Evolutionary conservation across 2,113 vertebrate species (phyloP), one percentile per base, ranked within the genome.

Genomic region (Delphinus delphis): DNA sequence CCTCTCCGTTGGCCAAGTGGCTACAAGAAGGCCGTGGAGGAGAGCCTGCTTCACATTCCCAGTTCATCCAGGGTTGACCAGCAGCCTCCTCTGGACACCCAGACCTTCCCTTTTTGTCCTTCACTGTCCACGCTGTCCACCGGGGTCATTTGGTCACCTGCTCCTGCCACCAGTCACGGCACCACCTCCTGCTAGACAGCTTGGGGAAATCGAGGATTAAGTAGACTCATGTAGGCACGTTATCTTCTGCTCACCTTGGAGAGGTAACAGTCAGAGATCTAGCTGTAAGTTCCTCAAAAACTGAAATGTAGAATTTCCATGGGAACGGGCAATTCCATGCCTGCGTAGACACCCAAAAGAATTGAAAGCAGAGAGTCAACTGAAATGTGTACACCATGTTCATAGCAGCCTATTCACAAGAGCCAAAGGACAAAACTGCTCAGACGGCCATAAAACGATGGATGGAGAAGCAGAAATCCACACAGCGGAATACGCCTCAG

Each of bases 221-320:
- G 13, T 0, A 44, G 21, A 26, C 17, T 15, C 5, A 0, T 0
- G 5, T 1, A 26, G 6, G 8, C 3, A 11, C 10, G 1, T 41
- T 5, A 26, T 44, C 8, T n/a, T 20, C 10, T 0, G 2, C 15
- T n/a, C 53, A 3, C 1, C 21, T n/a, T 8, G 65, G n/a, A 55
- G 4, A 20, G 1, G 4, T 13, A 13, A 31, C 15, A 9, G n/a
- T 23, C 53, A 5, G 38, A 25, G 2, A 10, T 87, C 84, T 8
- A 8, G 15, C 67, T 21, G 17, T 20, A 13, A 4, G 12, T 8
- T 14, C 25, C 17, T 41, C 25, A 1, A 5, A 38, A 8, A 31
- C n/a, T 13, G 9, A 28, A 26, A 12, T 3, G 25, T 5, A 58
- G 20, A 58, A 58, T 58, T 58, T 58, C 55, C 55, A 58, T 8